These are phyloP conservation scores for Pinna nobilis DNA, from an alignment of 1,140 invertebrate genomes.

Conservation along the genomic window DNA sequence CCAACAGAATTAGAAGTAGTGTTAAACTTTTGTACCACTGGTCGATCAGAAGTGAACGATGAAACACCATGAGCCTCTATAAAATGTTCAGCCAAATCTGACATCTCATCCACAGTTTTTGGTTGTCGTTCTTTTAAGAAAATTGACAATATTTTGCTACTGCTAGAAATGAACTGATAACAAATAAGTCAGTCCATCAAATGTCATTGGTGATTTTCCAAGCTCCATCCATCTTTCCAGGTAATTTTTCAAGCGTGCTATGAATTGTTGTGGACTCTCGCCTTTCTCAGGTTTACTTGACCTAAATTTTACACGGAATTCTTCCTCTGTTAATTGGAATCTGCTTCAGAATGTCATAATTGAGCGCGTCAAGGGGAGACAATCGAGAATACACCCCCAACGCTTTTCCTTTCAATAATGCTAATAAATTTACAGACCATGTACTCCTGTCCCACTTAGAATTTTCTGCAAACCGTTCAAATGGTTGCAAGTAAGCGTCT, in stretches of 20 bases:
- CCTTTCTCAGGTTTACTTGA: constrained; percentile 21
- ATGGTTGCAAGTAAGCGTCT: constrained; percentile 19
- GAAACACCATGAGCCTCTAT: constrained; percentile 14
- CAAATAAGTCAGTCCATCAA: constrained; percentile 12
- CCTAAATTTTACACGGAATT: constrained; percentile 9
- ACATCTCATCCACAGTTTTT: constrained; percentile 3
- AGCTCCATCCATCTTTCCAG: constrained; percentile 16
- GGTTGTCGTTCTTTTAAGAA: constrained; percentile 26
- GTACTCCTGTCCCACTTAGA: constrained; percentile 1
- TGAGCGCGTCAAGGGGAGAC: neutral
- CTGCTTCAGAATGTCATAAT: constrained; percentile 19
- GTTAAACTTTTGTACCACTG: neutral
- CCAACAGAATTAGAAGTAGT: neutral
- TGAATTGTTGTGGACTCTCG: constrained; percentile 23
- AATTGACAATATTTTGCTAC: constrained; percentile 1
- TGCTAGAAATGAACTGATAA: constrained; percentile 17
- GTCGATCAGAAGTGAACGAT: neutral
- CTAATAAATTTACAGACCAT: constrained; percentile 15
- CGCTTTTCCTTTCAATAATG: constrained; percentile 11
- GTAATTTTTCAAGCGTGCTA: constrained; percentile 15
- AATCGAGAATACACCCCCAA: constrained; percentile 17
- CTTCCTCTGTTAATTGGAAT: constrained; percentile 20
- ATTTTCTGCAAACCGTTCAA: constrained; percentile 21
- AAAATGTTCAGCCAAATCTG: constrained; percentile 22
- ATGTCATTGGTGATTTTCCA: neutral